A percentile compares a stretch with the other conserved stretches of the same genome.
phyloP scores from a whole-genome alignment of 2,797 vertebrate genomes.

The Sebastes goodei region DNA sequence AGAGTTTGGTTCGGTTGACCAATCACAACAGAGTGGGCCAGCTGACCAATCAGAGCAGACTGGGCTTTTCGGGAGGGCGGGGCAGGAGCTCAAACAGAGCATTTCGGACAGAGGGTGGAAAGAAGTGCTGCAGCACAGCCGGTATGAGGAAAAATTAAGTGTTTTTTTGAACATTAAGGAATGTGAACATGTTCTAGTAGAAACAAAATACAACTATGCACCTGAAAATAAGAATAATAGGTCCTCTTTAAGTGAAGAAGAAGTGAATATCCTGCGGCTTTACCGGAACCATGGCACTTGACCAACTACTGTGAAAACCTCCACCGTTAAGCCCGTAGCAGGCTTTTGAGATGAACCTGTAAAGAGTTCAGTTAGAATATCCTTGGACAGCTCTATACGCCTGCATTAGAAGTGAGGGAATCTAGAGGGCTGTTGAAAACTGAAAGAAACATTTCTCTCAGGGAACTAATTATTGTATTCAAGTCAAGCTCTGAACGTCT shows the following conservation, averaged over 20 bases:
- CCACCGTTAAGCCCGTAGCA: neutral
- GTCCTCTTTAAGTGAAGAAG: neutral
- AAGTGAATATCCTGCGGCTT: neutral
- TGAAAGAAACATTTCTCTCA: slow-evolving; percentile 4
- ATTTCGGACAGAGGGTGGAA: no score
- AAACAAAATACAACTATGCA: no score
- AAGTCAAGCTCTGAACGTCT: slow-evolving; percentile 3
- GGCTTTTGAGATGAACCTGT: slow-evolving; percentile 6
- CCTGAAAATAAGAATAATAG: no score
- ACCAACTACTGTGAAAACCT: slow-evolving; percentile 22
- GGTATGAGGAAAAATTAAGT: no score
- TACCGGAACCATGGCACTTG: slow-evolving; percentile 15
- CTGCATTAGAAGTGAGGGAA: neutral
- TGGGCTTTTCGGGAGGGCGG: no score
- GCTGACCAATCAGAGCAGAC: no score
- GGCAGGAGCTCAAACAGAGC: no score
- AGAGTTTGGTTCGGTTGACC: no score
- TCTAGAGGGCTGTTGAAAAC: neutral
- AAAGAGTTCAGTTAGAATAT: slow-evolving; percentile 3
- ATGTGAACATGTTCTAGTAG: no score
- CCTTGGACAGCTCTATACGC: neutral
- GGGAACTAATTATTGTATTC: slow-evolving; percentile 39
- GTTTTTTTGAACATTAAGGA: no score
- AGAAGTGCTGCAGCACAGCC: no score
- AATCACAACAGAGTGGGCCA: no score